phyloP scores from a whole-genome alignment of 2,888 invertebrate species.

The Cataglyphis cursor region DNA sequence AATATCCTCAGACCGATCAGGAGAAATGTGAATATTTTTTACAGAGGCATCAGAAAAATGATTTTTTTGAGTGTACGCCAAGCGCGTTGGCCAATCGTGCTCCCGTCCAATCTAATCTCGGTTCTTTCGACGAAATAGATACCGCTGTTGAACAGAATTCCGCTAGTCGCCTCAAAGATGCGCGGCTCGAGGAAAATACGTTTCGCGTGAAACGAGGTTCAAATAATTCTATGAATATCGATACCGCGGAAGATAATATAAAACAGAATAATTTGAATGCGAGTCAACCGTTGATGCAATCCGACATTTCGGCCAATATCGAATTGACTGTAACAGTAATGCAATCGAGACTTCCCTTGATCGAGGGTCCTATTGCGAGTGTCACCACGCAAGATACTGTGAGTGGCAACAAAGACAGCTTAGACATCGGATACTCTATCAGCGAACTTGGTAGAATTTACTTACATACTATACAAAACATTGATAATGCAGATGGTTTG shows the following conservation, averaged over 20 bases:
- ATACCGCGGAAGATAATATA: background rate
- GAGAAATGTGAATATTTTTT: conserved; percentile 83
- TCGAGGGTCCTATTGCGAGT: conserved; percentile 54
- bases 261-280: background rate
- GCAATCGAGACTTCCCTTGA: conserved; percentile 41
- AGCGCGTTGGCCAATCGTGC: conserved; percentile 44
- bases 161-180: background rate
- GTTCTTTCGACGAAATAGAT: conserved; percentile 72
- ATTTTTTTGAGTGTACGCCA: conserved; percentile 75
- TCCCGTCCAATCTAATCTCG: conserved; percentile 58
- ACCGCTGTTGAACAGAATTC: background rate
- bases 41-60: conserved; percentile 72
- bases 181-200: conserved; percentile 40
- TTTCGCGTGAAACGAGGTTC: conserved; percentile 49
- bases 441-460: conserved; percentile 80
- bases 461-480: conserved; percentile 76
- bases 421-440: conserved; percentile 82
- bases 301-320: conserved; percentile 23
- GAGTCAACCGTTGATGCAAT: conserved; percentile 5
- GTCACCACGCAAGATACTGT: conserved; percentile 65
- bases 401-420: conserved; percentile 81
- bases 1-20: conserved; percentile 73
- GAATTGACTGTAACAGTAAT: conserved; percentile 2
- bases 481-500: conserved; percentile 61
- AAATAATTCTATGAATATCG: background rate